Evolutionary conservation across 2,888 invertebrate genomes (phyloP), one percentile per base, ranked within the genome.

Genomic region (Dione vanillae): DNA sequence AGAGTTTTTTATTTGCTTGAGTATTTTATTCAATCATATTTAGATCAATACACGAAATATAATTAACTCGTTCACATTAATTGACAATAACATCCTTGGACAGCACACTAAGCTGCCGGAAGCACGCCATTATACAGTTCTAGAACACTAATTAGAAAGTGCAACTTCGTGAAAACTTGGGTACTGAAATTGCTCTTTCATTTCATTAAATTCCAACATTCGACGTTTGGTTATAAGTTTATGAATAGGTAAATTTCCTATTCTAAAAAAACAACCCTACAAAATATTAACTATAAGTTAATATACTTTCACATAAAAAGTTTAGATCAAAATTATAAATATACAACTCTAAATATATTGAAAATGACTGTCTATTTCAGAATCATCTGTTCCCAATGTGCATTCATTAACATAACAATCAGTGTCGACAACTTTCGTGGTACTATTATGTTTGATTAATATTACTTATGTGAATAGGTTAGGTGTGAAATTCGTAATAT

Each of bases 51-150:
- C 27, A 59, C 43, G 12, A 61, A 61, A 14, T 19, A 43, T 61
- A 52, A 61, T 69, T 37, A 56, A 56, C 27, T 40, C 40, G 54
- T 56, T 64, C 35, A 3, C 35, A 61, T 51, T 64, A 69, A 64
- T 64, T 47, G 69, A 54, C 54, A 61, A 54, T 64, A 68, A 47
- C 54, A 45, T 5, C 40, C 19, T n/a, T 40, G 47, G 62, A 52
- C 51, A 10, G 37, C 45, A 64, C 61, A 64, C 69, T 64, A 56
- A 62, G 37, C 64, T 69, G 37, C 19, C 54, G 52, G 37, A 69
- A 69, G 62, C 51, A 40, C 47, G 47, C 47, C 54, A 69, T 69
- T 69, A 69, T 45, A 54, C 64, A 62, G 45, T 40, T 37, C 37
- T 37, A 62, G 20, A 59, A 43, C 43, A 45, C 49, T 68, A 51